Evolutionary conservation across 2,797 vertebrate species (phyloP), one percentile per base, ranked within the genome.

Genomic region (Peromyscus eremicus): DNA sequence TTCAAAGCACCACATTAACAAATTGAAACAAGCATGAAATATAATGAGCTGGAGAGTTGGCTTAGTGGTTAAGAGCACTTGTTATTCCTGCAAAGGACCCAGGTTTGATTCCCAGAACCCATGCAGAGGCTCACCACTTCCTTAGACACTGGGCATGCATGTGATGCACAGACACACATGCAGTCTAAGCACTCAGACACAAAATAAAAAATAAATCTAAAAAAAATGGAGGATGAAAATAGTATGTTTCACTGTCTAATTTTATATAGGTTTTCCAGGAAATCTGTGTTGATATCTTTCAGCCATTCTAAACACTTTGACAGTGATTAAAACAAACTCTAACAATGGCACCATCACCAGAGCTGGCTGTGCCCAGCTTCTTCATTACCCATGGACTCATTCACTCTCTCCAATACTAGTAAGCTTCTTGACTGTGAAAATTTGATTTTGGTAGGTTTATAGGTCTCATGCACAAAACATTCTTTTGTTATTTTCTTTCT

Each of bases 401-500:
- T 81, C 75, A 19, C 25, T 81, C 27, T 37, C 77, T 29, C 37
- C n/a, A 49, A 34, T 16, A 14, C n/a, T 12, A 25, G 17, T 40
- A 5, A 52, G 46, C 27, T 62, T 71, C 68, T 34, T 46, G 25
- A 94, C 52, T 70, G 6, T 64, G 27, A 29, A 76, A 95, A 92
- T 79, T 92, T 92, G 49, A 57, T 80, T 83, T 86, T 91, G 64
- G 94, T 87, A 77, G 75, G 60, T 89, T 92, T 57, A 37, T 23
- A 55, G 89, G 70, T 83, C 82, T 97, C n/a, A 43, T 60, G 37
- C 32, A 52, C 49, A 77, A 82, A 83, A 87, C 13, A 6, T 21
- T 62, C 57, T 92, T 92, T 86, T 80, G 40, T 92, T 92, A 85
- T 94, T 83, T 86, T 81, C 43, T 84, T 91, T 87, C 70, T 96